Conservation (phyloP, 1,140 invertebrate genomes). For the Caenorhabditis latens region DNA sequence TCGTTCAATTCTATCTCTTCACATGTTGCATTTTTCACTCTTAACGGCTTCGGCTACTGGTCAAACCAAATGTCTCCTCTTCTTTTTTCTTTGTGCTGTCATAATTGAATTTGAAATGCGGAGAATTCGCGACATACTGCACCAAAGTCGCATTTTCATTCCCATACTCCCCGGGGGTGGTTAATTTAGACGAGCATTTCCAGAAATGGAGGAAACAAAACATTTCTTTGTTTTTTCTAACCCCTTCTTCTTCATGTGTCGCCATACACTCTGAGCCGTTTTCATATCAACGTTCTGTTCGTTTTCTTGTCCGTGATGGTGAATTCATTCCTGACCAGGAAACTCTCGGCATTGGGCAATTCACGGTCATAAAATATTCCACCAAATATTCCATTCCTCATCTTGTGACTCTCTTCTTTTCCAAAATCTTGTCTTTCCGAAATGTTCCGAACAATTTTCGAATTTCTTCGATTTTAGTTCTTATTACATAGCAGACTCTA, state of each 20-base stretch:
- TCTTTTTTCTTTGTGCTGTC: slow-evolving; percentile 15
- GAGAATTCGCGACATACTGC: slow-evolving; percentile 42
- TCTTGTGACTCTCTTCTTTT: background rate
- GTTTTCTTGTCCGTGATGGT: background rate
- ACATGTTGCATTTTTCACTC: background rate
- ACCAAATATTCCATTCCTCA: background rate
- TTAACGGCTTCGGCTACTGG: background rate
- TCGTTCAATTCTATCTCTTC: background rate
- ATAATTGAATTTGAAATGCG: slow-evolving; percentile 54
- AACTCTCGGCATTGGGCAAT: background rate
- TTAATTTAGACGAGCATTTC: slow-evolving; percentile 53
- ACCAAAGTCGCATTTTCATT: slow-evolving; percentile 47
- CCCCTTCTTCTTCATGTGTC: background rate
- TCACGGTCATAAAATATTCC: background rate
- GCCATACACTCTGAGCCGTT: background rate
- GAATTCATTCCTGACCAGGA: slow-evolving; percentile 2
- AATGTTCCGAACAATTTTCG: background rate
- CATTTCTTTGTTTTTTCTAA: slow-evolving; percentile 42
- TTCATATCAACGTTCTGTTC: slow-evolving; percentile 1
- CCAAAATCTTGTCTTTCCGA: background rate
- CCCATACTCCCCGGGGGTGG: slow-evolving; percentile 48
- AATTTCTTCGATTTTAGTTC: background rate
- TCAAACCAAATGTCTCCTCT: slow-evolving; percentile 24
- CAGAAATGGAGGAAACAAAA: slow-evolving; percentile 39
- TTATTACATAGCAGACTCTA: background rate